Evolutionary conservation across 2,888 invertebrate genomes (phyloP), one percentile per base, ranked within the genome.

Genomic region (Drosophila kambysellisi): DNA sequence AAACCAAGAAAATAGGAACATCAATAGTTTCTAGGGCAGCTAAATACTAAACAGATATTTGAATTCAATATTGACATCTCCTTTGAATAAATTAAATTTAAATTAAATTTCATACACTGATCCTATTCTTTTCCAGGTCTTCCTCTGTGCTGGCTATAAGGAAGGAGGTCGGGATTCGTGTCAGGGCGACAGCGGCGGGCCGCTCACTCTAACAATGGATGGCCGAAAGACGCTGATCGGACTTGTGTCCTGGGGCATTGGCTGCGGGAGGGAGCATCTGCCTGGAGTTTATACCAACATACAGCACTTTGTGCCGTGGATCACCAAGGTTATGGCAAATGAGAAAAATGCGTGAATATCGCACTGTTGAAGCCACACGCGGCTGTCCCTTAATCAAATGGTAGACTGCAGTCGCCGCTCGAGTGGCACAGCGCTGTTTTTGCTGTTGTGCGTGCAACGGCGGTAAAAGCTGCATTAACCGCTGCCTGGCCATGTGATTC

Each of bases 261-360:
- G 97, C 66, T 98, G 98, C 88, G 98, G 98, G 0, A 94, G 98
- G 0, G 97, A 98, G 88, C 97, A 98, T 88, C 93, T 98, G 9
- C 98, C 98, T 0, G 98, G 98, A 3, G 98, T 98, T 7, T 98
- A 98, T 91, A 98, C 98, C 1, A 98, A 98, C 89, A 97, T 98
- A 91, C 97, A 98, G 92, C 97, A 97, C 92, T 98, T 98, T 92
- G 97, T 97, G 79, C 97, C 97, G 29, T 98, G 98, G 98, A 96
- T 98, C 59, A 97, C 97, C 89, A 97, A 97, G 93, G 96, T 97
- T 35, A 95, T 97, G 94, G 93, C 92, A 73, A 93, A 93, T 39
- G 93, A 93, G 54, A 92, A 93, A 41, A 92, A 90, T 74, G 87
- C 91, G 91, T 93, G 92, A 61, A 39, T 48, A 25, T 46, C 25